Conservation (phyloP, 2,113 vertebrate species). For the Myxocyprinus asiaticus region DNA sequence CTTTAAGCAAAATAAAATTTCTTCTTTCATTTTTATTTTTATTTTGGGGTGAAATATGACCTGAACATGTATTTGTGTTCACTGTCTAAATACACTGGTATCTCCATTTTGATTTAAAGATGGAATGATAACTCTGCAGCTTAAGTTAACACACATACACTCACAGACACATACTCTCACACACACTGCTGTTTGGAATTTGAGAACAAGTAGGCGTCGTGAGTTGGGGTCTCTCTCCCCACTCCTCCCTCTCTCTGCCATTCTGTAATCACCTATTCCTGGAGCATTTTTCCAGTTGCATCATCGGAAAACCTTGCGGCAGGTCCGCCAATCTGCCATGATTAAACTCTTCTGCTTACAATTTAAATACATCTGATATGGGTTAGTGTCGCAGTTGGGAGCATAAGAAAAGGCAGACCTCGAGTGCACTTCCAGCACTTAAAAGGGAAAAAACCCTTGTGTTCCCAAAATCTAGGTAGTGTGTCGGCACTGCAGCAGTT, state of each 20-base stretch:
- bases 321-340: constrained; percentile 62
- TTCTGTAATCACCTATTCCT: constrained; percentile 79
- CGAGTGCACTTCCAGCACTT: background rate
- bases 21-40: background rate
- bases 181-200: constrained; percentile 47
- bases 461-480: constrained; percentile 34
- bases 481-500: background rate
- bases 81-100: background rate
- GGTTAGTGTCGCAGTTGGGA: constrained; percentile 55
- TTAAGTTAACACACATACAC: constrained; percentile 31
- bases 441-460: background rate
- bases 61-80: background rate
- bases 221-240: constrained; percentile 56
- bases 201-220: constrained; percentile 50
- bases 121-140: background rate
- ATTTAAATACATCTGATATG: constrained; percentile 71
- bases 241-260: constrained; percentile 40
- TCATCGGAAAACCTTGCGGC: constrained; percentile 75
- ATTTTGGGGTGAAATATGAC: background rate
- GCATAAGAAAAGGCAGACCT: constrained; percentile 39
- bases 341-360: constrained; percentile 72
- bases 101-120: background rate
- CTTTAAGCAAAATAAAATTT: too few relatives aligned
- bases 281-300: constrained; percentile 79
- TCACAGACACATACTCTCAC: constrained; percentile 9